Base-by-base conservation (phyloP, 2,113 vertebrate genomes). In the Colius striatus region DNA sequence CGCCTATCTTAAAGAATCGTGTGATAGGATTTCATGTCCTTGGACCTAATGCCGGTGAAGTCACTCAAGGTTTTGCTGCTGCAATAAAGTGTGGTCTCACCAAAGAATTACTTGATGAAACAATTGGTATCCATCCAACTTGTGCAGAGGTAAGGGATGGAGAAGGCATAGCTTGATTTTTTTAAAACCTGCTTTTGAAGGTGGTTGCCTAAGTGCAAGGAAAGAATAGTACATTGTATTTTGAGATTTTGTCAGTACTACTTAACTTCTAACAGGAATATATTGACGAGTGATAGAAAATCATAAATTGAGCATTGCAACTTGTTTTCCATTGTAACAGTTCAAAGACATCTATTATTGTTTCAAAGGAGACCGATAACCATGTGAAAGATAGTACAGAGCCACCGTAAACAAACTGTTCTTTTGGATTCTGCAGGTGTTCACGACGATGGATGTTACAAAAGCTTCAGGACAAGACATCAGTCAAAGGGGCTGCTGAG, bases 121-220 rank as follows among this genome's bases (percentile, higher is more conserved):
- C 99, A 27, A 99, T 99, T 51, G 99, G 99, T 53, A 99, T 99
- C 79, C 99, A 99, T 91, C 99, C 99, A 22, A 99, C 99, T 8
- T 99, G 99, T 85, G 99, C 98, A 73, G 99, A 99, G 99, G 99
- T 99, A 95, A 72, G 93, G 26, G 75, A 38, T 34, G 22, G 73
- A 11, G 6, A 47, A 9, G 26, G 26, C 29, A 68, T 21, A 70
- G 12, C 45, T 72, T 48, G 26, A 27, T 86, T 41, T 86, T 41
- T 41, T 66, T 62, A 66, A 74, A 82, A 74, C 22, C 25, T 89
- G 17, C 27, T 84, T 36, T 58, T 72, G 73, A 54, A 87, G 26
- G 9, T 16, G 5, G 8, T 55, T 84, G 48, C 20, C 11, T 48
- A 60, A 13, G 13, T 48, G 48, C 9, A 67, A 29, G 53, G 54